These are phyloP conservation scores for Acronicta alni DNA, from an alignment of 2,888 invertebrate genomes.

Conservation along the genomic window DNA sequence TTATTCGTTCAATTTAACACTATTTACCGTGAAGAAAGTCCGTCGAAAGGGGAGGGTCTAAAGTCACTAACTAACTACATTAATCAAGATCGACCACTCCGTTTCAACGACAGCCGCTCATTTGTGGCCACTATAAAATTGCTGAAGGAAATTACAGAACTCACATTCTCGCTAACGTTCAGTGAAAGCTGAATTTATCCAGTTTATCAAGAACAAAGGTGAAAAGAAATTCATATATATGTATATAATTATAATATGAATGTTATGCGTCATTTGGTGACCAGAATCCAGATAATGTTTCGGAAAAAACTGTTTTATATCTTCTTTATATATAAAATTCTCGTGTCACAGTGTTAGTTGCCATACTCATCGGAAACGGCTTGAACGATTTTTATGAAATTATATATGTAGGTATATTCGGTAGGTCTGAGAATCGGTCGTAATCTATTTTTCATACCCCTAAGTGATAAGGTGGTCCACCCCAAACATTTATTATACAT, in stretches of 20 bases:
- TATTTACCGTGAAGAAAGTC: constrained; percentile 38
- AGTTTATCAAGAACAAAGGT: constrained; percentile 12
- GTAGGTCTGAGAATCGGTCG: no score
- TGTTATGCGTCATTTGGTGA: constrained; percentile 6
- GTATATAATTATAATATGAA: neutral
- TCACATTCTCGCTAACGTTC: constrained; percentile 21
- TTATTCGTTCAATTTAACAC: constrained; percentile 34
- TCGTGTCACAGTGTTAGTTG: no score
- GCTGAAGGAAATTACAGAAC: constrained; percentile 37
- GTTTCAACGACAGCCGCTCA: constrained; percentile 35
- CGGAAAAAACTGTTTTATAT: no score
- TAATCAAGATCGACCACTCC: constrained; percentile 54
- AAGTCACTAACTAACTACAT: constrained; percentile 54
- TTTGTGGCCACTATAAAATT: constrained; percentile 50
- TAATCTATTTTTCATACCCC: no score
- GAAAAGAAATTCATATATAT: constrained; percentile 18
- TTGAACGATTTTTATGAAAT: no score
- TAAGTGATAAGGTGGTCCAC: no score
- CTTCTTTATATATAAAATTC: no score
- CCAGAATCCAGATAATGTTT: no score
- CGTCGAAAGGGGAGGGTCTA: constrained; percentile 31
- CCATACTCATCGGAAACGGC: no score
- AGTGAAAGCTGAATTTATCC: constrained; percentile 31
- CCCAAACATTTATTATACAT: no score
- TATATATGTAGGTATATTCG: no score